Conservation (phyloP, 2,888 invertebrate species). For the Molanna angustata region DNA sequence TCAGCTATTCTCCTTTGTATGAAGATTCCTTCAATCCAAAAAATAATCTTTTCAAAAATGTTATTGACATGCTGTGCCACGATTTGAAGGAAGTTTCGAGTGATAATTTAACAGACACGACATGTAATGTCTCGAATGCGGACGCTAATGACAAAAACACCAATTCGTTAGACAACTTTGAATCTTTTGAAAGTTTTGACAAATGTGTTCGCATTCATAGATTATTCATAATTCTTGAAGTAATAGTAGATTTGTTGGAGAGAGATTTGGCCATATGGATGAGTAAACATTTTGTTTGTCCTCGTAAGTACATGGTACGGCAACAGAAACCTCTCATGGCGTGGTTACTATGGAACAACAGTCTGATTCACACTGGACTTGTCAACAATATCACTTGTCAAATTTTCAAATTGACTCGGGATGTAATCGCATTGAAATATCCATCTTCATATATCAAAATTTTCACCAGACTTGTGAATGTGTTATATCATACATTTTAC, state of each 20-base stretch:
- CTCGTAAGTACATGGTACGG: constrained; percentile 42
- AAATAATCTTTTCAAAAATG: constrained; percentile 11
- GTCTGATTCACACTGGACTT: constrained; percentile 42
- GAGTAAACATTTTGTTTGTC: constrained; percentile 46
- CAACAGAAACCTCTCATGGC: constrained; percentile 47
- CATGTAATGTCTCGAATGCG: too few species aligned
- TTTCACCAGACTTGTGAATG: constrained; percentile 20
- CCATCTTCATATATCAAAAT: constrained; percentile 43
- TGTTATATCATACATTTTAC: constrained; percentile 19
- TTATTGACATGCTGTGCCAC: constrained; percentile 8
- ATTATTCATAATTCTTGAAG: constrained; percentile 50
- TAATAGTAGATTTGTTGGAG: constrained; percentile 54
- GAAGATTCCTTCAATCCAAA: constrained; percentile 38
- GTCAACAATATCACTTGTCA: constrained; percentile 43
- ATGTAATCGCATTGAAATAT: constrained; percentile 45
- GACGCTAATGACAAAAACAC: neutral
- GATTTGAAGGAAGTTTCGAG: neutral
- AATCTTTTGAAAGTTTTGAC: constrained; percentile 45
- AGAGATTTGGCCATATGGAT: constrained; percentile 58
- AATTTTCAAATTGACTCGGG: constrained; percentile 43
- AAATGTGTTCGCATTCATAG: constrained; percentile 50
- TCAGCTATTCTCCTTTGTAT: constrained; percentile 33
- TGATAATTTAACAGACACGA: neutral
- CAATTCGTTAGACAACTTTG: constrained; percentile 30
- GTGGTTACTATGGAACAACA: constrained; percentile 44